Evolutionary conservation across 2,888 invertebrate species (phyloP).

Genomic region (Philonicus albiceps): DNA sequence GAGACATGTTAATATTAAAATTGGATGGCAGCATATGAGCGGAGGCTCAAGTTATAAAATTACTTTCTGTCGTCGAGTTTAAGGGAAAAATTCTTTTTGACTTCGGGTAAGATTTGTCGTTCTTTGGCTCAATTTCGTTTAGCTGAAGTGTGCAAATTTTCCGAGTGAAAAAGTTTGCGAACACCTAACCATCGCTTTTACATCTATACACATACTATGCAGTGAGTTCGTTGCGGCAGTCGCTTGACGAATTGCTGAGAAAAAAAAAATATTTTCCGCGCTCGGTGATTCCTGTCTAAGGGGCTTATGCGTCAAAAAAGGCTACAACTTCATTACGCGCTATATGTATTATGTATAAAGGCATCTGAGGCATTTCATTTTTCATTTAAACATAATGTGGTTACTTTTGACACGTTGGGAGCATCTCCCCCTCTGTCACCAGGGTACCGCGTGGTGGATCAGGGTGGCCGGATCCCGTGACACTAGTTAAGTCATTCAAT

Average conservation of each 20-base stretch:
- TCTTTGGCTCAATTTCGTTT: neutral
- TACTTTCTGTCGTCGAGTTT: neutral
- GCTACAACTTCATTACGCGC: conserved; percentile 47
- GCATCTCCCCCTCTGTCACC: conserved; percentile 36
- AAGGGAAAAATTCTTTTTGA: neutral
- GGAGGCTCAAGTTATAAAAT: neutral
- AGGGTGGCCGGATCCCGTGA: conserved; percentile 50
- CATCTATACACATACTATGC: neutral
- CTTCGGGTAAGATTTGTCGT: neutral
- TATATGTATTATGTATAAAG: conserved; percentile 42
- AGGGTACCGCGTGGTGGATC: neutral
- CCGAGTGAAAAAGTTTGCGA: neutral
- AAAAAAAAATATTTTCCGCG: conserved; percentile 24
- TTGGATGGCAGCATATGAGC: neutral
- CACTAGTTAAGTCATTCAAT: conserved; percentile 50
- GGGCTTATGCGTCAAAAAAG: conserved; percentile 45
- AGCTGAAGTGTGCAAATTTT: neutral
- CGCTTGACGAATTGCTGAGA: conserved; percentile 34
- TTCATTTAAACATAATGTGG: conserved; percentile 51
- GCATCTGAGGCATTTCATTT: conserved; percentile 47
- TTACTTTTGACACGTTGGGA: conserved; percentile 52
- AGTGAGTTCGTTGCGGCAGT: neutral
- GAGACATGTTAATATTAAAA: neutral
- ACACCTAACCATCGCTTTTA: neutral
- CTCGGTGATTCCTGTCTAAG: neutral